phyloP scores from a whole-genome alignment of 2,888 invertebrate genomes.

The Poecilobothrus nobilitatus region DNA sequence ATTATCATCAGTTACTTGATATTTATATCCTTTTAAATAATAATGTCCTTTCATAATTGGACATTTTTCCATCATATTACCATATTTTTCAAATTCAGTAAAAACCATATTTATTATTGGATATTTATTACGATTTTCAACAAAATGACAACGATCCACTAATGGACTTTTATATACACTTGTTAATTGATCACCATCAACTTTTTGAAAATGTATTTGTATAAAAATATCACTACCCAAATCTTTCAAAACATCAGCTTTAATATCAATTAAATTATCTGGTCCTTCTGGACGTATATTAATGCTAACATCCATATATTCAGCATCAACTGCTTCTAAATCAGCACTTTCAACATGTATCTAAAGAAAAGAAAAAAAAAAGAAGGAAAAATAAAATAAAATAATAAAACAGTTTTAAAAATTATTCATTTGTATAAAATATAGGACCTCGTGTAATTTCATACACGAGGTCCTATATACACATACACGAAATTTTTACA shows the following conservation, averaged over 20 bases:
- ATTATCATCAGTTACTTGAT: background rate
- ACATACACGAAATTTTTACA: too few relatives aligned
- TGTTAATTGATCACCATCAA: background rate
- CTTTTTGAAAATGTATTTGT: conserved; percentile 18
- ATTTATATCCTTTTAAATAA: conserved; percentile 13
- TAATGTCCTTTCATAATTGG: conserved; percentile 17
- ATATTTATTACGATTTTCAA: conserved; percentile 19
- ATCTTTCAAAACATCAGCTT: conserved; percentile 18
- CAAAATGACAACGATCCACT: conserved; percentile 20
- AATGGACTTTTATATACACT: conserved; percentile 19
- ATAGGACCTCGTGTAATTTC: too few relatives aligned
- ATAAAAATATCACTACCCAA: conserved; percentile 16
- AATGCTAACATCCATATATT: conserved; percentile 15
- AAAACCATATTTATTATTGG: conserved; percentile 16
- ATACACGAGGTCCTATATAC: too few relatives aligned
- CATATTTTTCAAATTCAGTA: conserved; percentile 18
- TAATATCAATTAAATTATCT: conserved; percentile 17
- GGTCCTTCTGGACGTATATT: conserved; percentile 16
- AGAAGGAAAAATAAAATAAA: background rate
- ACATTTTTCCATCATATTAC: conserved; percentile 20
- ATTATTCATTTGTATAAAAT: too few relatives aligned
- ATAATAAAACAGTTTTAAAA: background rate
- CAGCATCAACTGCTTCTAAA: conserved; percentile 17
- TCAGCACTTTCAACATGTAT: conserved; percentile 11
- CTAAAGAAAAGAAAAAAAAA: background rate